Base-by-base conservation (phyloP, 1,140 invertebrate species). In the Teleogryllus occipitalis region DNA sequence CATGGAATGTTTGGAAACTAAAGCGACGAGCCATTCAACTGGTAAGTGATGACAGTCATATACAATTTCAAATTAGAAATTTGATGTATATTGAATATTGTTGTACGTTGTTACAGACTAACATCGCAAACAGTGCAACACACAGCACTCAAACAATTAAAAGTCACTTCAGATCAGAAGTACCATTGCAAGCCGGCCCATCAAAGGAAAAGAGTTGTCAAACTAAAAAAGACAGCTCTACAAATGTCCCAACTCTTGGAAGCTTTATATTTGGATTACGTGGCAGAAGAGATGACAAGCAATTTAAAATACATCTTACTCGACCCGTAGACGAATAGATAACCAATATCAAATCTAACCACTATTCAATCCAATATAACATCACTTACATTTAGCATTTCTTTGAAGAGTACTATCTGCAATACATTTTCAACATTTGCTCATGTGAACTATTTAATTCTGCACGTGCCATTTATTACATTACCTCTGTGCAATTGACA, bases 1-100 rank as follows among this genome's bases (percentile, higher is more conserved):
- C 88, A 14, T 94, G 92, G 88, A 94, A 93, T 84, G 87, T 95
- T 80, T 96, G 94, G 94, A 91, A 94, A 81, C 87, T 92, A 79
- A 90, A 92, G 80, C 84, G 90, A 82, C 88, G 88, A 85, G 93
- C 92, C 18, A 88, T 93, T 7, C 90, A 91, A 85, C 87, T 93
- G 88, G 93, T 93, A 86, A 83, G 76, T 82, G 77, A 22, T 79
- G 7, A 7, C 18, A 65, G 7, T 14, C 54, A 65, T 65, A 65
- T 7, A 14, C 18, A 65, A 65, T 65, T 10, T 0, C 7, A 65
- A 14, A 65, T 65, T 65, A 3, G 0, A 65, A 14, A 65, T 65
- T 65, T 65, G 0, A 14, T 7, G 2, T 14, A 65, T 7, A 10
- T 14, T 3, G 7, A 65, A 65, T 65, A 10, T 65, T 65, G 10